Evolutionary conservation across 1,140 invertebrate genomes (phyloP).

Genomic region (Asbolus verrucosus): DNA sequence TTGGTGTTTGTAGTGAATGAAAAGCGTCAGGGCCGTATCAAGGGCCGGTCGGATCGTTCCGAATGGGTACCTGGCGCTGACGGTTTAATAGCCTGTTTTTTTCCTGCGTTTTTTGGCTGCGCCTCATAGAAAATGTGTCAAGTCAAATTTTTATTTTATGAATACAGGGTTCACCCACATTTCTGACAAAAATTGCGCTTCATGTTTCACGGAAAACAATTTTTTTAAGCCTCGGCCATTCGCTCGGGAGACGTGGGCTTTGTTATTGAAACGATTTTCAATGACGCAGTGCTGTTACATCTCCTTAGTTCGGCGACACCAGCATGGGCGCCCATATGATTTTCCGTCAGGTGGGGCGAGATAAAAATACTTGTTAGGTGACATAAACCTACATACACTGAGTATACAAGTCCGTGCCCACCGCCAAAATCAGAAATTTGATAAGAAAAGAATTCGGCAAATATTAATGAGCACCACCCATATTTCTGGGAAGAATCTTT

Average conservation of each 20-base stretch:
- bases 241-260: constrained; percentile 11
- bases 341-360: background rate
- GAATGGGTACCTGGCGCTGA: background rate
- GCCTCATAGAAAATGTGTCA: constrained; percentile 26
- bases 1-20: constrained; percentile 11
- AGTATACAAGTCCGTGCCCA: too few species aligned
- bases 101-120: background rate
- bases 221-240: constrained; percentile 16
- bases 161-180: constrained; percentile 34
- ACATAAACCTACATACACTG: too few species aligned
- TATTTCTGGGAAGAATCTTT: too few species aligned
- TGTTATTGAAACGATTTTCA: constrained; percentile 27
- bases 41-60: background rate
- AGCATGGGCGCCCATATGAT: background rate
- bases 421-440: too few species aligned
- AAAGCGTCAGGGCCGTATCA: constrained; percentile 1
- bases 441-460: too few species aligned
- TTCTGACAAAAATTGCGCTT: background rate
- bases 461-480: too few species aligned
- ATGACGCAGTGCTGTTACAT: constrained; percentile 9
- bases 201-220: background rate
- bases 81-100: background rate
- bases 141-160: constrained; percentile 15
- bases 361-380: too few species aligned
- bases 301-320: background rate